Evolutionary conservation across 2,888 invertebrate species (phyloP).

Genomic region (Cylloceria caligata): DNA sequence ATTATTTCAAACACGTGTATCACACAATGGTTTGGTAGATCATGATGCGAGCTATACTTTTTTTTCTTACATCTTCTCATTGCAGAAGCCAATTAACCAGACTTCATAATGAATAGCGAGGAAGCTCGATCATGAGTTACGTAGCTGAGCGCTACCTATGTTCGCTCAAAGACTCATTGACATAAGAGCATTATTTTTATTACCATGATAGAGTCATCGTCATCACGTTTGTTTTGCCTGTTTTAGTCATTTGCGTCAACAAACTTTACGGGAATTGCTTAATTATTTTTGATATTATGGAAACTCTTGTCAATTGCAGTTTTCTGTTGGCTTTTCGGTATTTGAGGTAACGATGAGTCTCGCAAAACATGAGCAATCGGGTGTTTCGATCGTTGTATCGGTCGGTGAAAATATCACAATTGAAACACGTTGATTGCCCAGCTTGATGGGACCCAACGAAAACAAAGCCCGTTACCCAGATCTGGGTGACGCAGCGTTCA

Average conservation of each 20-base stretch:
- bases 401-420: background rate
- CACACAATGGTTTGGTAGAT: slow-evolving; percentile 19
- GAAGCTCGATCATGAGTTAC: slow-evolving; percentile 34
- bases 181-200: slow-evolving; percentile 13
- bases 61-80: slow-evolving; percentile 20
- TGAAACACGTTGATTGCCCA: no score
- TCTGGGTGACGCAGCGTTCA: no score
- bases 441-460: no score
- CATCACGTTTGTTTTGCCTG: background rate
- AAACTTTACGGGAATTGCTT: slow-evolving; percentile 6
- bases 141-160: slow-evolving; percentile 32
- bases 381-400: background rate
- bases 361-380: slow-evolving; percentile 28
- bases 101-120: slow-evolving; percentile 48
- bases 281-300: slow-evolving; percentile 51
- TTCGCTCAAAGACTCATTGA: slow-evolving; percentile 23
- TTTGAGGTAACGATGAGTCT: slow-evolving; percentile 54
- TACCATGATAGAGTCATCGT: slow-evolving; percentile 1
- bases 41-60: slow-evolving; percentile 3
- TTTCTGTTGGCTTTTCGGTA: slow-evolving; percentile 1
- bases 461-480: no score
- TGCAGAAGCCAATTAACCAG: slow-evolving; percentile 50
- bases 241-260: background rate
- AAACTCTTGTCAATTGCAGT: slow-evolving; percentile 10
- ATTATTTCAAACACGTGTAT: slow-evolving; percentile 46